Percentiles rank a stretch among this genome's conserved stretches.
Conservation (phyloP, 2,113 vertebrate genomes). For the Austrofundulus limnaeus region DNA sequence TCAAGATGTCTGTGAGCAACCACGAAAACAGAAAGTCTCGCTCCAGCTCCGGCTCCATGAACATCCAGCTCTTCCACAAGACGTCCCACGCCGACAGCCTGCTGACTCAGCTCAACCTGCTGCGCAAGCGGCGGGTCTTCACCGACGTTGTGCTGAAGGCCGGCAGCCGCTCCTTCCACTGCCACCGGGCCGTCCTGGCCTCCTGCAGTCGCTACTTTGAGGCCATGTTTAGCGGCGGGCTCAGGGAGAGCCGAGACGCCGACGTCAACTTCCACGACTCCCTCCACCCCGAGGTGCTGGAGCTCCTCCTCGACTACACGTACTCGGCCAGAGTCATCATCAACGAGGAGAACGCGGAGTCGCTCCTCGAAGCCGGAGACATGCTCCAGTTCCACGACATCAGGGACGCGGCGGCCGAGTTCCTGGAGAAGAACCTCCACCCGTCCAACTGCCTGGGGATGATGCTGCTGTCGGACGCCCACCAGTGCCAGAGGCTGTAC, state of each 20-base stretch:
- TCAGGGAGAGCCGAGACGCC: slow-evolving; percentile 80
- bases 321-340: slow-evolving; percentile 84
- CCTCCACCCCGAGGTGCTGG: slow-evolving; percentile 84
- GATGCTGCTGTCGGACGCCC: slow-evolving; percentile 85
- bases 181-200: slow-evolving; percentile 83
- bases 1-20: slow-evolving; percentile 83
- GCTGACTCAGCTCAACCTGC: slow-evolving; percentile 83
- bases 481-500: slow-evolving; percentile 81
- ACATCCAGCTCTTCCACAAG: slow-evolving; percentile 83
- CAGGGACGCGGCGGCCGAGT: slow-evolving; percentile 82
- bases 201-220: slow-evolving; percentile 87
- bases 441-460: slow-evolving; percentile 86
- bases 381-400: slow-evolving; percentile 89
- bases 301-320: slow-evolving; percentile 84
- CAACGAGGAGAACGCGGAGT: slow-evolving; percentile 86
- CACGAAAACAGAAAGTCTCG: slow-evolving; percentile 88
- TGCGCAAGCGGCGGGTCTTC: slow-evolving; percentile 82
- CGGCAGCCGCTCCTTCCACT: slow-evolving; percentile 79
- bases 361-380: slow-evolving; percentile 83
- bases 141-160: slow-evolving; percentile 82
- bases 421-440: slow-evolving; percentile 85
- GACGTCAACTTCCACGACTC: slow-evolving; percentile 85
- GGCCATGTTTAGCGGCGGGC: slow-evolving; percentile 84
- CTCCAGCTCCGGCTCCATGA: slow-evolving; percentile 83
- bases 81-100: slow-evolving; percentile 79